Percentiles rank a stretch among this genome's conserved stretches.
phyloP scores from a whole-genome alignment of 2,113 vertebrate species.

The Helogale parvula region DNA sequence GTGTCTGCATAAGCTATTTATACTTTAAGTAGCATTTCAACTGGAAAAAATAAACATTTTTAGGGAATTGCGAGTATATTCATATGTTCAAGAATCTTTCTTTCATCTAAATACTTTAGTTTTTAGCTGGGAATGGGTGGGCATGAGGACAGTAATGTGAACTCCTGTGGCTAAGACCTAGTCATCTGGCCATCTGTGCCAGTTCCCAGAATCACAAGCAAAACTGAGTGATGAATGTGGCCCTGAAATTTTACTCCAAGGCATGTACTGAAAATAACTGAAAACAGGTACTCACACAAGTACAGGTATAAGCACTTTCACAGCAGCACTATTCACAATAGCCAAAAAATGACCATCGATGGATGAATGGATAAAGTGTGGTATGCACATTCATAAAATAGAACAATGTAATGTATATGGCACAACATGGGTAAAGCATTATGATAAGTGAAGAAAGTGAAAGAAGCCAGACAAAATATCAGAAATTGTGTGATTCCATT shows the following conservation, averaged over 20 bases:
- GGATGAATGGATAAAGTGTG: background rate
- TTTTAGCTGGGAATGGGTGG: background rate
- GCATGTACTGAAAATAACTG: background rate
- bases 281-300: background rate
- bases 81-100: background rate
- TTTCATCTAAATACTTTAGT: background rate
- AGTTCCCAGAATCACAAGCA: background rate
- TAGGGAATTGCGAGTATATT: background rate
- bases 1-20: background rate
- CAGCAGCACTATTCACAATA: background rate
- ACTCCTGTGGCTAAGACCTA: background rate
- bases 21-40: conserved; percentile 5
- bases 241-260: background rate
- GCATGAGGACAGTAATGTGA: background rate
- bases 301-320: background rate
- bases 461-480: background rate
- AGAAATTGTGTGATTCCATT: background rate
- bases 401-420: background rate
- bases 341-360: background rate
- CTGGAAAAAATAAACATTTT: background rate
- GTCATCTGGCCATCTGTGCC: background rate
- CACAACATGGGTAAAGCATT: background rate
- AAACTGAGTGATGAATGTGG: background rate
- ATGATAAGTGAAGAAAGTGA: background rate
- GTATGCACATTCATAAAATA: background rate